phyloP scores from a whole-genome alignment of 1,140 invertebrate species.

The Fopius arisanus region DNA sequence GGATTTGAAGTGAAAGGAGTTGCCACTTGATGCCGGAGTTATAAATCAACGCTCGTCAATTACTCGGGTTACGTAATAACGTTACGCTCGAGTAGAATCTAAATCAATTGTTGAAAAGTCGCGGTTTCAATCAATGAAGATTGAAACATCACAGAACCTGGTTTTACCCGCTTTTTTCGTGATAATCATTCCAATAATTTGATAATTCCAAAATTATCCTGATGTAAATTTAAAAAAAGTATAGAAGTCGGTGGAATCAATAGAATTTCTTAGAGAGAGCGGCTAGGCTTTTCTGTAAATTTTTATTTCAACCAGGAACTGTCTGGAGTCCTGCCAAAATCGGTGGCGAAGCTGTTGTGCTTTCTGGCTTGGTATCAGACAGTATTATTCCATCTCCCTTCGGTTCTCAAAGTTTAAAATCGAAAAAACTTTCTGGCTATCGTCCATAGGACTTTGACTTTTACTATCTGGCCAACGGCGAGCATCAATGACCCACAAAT shows the following conservation, averaged over 20 bases:
- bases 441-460: constrained; percentile 32
- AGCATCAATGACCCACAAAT: constrained; percentile 28
- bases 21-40: neutral
- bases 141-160: neutral
- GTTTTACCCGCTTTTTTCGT: neutral
- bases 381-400: constrained; percentile 17
- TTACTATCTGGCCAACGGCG: constrained; percentile 4
- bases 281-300: too few relatives aligned
- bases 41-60: neutral
- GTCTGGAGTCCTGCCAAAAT: constrained; percentile 21
- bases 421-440: constrained; percentile 30
- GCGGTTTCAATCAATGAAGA: neutral
- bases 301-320: constrained; percentile 7
- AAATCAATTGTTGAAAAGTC: neutral
- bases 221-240: neutral
- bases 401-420: constrained; percentile 25
- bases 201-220: neutral
- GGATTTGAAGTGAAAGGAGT: neutral
- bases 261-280: too few relatives aligned
- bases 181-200: neutral
- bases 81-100: neutral
- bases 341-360: constrained; percentile 1
- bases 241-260: too few relatives aligned
- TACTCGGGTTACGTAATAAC: neutral
- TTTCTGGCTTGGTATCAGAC: constrained; percentile 33